Evolutionary conservation across 1,140 invertebrate species (phyloP), one percentile per base, ranked within the genome.

Genomic region (Chelonus insularis): DNA sequence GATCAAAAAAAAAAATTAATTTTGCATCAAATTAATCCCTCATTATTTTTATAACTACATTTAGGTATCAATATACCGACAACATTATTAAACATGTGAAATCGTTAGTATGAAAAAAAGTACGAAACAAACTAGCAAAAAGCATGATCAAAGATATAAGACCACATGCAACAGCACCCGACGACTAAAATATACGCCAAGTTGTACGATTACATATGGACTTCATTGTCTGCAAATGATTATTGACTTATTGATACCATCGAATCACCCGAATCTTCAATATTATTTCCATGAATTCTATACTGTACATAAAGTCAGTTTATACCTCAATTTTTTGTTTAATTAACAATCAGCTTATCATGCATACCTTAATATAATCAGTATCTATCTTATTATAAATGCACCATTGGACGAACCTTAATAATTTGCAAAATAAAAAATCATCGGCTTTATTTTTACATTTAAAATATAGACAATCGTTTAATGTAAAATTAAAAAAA

Each of bases 211-310:
- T 21, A 16, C 11, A 8, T 21, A 32, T 11, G 48, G 59, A 45
- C 59, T 54, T 60, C 59, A 60, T 60, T 36, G 48, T 60, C 58
- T 32, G 36, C 59, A 63, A 63, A 58, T 63, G 61, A 63, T 63
- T 58, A 57, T 63, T 63, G 61, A 63, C 61, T 63, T 23, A 4
- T 45, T 47, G 61, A 63, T 63, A 51, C 23, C 21, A 63, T 58
- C 56, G 32, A 45, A 54, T 23, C 9, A n/a, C n/a, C 5, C 1
- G 7, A 3, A 7, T 34, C n/a, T 34, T 34, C 2, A 39, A 39
- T 39, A n/a, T 39, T 39, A 2, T 39, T 39, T n/a, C 12, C n/a
- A 39, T 39, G n/a, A 39, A 8, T 34, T 4, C 32, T 7, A 34
- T 34, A 34, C 32, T 34, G 7, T 34, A 34, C 7, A 34, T 34